phyloP scores from a whole-genome alignment of 2,888 invertebrate genomes.

The Trachelus tabidus region DNA sequence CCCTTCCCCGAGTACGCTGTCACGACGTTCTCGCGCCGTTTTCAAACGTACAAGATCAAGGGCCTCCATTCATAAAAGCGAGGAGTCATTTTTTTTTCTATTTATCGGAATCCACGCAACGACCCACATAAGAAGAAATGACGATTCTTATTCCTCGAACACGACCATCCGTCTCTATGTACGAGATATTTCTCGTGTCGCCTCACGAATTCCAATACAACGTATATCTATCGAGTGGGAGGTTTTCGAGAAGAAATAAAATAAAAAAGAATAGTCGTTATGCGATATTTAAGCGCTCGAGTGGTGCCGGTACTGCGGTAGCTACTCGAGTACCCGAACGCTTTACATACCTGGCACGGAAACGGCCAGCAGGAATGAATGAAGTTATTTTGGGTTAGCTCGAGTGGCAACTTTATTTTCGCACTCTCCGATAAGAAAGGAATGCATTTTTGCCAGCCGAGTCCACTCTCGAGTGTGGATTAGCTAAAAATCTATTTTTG shows the following conservation, averaged over 20 bases:
- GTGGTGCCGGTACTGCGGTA: background rate
- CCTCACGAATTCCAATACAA: background rate
- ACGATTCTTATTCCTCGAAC: background rate
- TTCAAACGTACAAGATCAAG: background rate
- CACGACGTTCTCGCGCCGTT: background rate
- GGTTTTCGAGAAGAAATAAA: background rate
- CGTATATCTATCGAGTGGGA: background rate
- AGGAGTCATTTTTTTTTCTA: too few relatives aligned
- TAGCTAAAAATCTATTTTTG: background rate
- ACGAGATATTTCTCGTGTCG: background rate
- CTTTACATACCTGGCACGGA: background rate
- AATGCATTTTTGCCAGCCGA: background rate
- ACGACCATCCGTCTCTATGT: background rate
- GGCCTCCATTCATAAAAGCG: background rate
- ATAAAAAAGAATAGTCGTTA: constrained; percentile 2
- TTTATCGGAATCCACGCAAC: background rate
- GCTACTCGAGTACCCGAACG: constrained; percentile 13
- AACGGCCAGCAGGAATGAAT: constrained; percentile 2
- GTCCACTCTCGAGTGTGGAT: background rate
- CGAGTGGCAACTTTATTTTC: background rate
- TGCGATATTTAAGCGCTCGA: constrained; percentile 12
- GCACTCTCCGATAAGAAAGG: constrained; percentile 4
- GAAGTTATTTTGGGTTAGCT: constrained; percentile 8
- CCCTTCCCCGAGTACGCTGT: background rate
- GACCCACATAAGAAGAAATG: background rate